Percentiles rank a stretch among this genome's conserved stretches.
Evolutionary conservation across 2,113 vertebrate genomes (phyloP).

Genomic region (Ailurus styani): DNA sequence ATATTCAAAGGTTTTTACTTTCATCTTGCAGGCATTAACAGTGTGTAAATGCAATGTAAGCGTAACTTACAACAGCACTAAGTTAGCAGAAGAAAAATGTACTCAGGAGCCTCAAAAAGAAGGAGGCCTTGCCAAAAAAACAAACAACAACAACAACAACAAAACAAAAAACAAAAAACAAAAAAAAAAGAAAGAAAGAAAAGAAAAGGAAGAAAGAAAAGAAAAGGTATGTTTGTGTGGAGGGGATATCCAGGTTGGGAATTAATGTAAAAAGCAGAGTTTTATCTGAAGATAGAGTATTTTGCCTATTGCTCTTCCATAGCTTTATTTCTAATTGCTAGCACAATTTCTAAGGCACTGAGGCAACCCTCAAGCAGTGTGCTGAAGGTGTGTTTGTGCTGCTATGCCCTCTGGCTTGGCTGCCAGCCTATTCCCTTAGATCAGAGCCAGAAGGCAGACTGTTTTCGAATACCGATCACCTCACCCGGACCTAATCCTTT

Average conservation of each 20-base stretch:
- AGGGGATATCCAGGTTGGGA: constrained; percentile 41
- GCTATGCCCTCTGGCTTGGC: constrained; percentile 99
- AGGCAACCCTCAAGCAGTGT: constrained; percentile 92
- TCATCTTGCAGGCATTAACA: constrained; percentile 88
- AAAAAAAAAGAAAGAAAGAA: background rate
- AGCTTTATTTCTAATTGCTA: constrained; percentile 89
- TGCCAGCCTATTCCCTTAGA: constrained; percentile 99
- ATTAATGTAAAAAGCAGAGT: constrained; percentile 78
- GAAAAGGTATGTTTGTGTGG: background rate
- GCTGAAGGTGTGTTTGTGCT: constrained; percentile 98
- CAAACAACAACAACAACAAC: background rate
- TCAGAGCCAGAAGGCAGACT: constrained; percentile 99
- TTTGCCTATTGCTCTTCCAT: constrained; percentile 77
- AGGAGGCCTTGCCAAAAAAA: background rate
- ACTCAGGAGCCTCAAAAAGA: constrained; percentile 52
- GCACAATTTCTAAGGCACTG: constrained; percentile 88
- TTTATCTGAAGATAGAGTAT: constrained; percentile 77
- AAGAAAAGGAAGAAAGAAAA: background rate
- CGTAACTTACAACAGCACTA: constrained; percentile 74
- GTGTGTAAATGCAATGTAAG: constrained; percentile 81
- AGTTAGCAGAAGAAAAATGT: constrained; percentile 73
- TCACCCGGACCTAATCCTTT: constrained; percentile 99
- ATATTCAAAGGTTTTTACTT: constrained; percentile 90
- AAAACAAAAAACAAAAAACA: background rate
- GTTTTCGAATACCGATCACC: constrained; percentile 99